Percentiles rank a stretch among this genome's conserved stretches.
phyloP scores from a whole-genome alignment of 1,140 invertebrate genomes.

The Bombyx mandarina region DNA sequence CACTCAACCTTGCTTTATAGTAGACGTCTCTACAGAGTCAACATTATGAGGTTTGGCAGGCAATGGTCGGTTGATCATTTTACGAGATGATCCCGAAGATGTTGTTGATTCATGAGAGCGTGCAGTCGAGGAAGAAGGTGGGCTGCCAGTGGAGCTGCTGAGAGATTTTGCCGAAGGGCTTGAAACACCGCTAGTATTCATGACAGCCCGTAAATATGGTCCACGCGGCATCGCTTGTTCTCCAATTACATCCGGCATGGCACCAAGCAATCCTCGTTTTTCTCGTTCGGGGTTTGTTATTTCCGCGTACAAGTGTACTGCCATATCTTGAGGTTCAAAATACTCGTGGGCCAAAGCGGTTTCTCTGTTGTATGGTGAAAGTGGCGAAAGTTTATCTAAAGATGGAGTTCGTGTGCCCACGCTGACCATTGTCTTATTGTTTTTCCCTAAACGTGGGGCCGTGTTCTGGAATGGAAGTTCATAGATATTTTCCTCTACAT shows the following conservation, averaged over 20 bases:
- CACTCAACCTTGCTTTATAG: slow-evolving; percentile 33
- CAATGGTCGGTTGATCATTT: slow-evolving; percentile 78
- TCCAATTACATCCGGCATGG: slow-evolving; percentile 49
- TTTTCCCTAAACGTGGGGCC: slow-evolving; percentile 43
- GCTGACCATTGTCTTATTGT: slow-evolving; percentile 68
- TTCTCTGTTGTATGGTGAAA: slow-evolving; percentile 65
- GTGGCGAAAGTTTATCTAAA: slow-evolving; percentile 73
- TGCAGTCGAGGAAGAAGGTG: slow-evolving; percentile 22
- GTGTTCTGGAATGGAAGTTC: slow-evolving; percentile 73
- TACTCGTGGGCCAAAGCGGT: slow-evolving; percentile 77
- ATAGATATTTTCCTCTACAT: slow-evolving; percentile 76
- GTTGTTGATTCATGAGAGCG: slow-evolving; percentile 31
- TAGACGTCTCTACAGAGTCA: slow-evolving; percentile 58
- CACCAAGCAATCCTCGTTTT: slow-evolving; percentile 44
- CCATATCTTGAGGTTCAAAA: slow-evolving; percentile 78
- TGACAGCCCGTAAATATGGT: slow-evolving; percentile 54
- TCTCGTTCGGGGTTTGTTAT: slow-evolving; percentile 68
- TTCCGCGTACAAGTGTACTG: slow-evolving; percentile 81
- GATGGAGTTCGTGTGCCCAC: slow-evolving; percentile 76
- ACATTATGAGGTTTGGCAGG: slow-evolving; percentile 74
- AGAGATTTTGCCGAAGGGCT: slow-evolving; percentile 18
- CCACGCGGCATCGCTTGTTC: slow-evolving; percentile 51
- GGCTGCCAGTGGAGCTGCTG: slow-evolving; percentile 15
- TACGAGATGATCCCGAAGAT: slow-evolving; percentile 65
- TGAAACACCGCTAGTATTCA: slow-evolving; percentile 19